Percentiles rank a stretch among this genome's conserved stretches.
phyloP scores from a whole-genome alignment of 2,113 vertebrate species.

The Prietella phreatophila region DNA sequence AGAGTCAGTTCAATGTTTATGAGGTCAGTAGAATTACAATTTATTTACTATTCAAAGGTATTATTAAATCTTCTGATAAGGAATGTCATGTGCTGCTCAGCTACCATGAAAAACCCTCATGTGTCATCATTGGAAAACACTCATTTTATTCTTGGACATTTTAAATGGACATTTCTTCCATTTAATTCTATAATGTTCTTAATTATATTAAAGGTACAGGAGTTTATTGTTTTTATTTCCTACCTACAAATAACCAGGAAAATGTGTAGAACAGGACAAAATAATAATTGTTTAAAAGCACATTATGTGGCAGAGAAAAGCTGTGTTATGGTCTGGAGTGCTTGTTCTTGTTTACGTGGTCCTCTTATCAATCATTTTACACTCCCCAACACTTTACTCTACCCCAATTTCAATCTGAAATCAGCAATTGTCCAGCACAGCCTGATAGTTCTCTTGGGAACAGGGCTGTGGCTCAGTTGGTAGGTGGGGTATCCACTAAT shows the following conservation, averaged over 20 bases:
- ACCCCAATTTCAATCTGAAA: too few relatives aligned
- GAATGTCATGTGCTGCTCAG: slow-evolving; percentile 5
- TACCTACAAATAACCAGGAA: background rate
- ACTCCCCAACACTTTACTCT: background rate
- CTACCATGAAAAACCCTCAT: background rate
- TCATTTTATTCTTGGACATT: too few relatives aligned
- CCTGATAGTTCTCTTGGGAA: too few relatives aligned
- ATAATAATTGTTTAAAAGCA: background rate
- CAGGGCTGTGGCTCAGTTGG: too few relatives aligned
- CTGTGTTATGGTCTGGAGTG: too few relatives aligned
- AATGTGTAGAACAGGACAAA: background rate
- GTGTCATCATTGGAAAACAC: background rate
- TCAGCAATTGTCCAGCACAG: too few relatives aligned
- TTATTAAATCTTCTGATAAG: background rate
- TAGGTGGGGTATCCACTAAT: too few relatives aligned
- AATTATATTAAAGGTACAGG: background rate
- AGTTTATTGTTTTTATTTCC: background rate
- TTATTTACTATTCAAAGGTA: background rate
- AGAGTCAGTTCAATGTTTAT: slow-evolving; percentile 84
- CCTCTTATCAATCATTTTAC: background rate
- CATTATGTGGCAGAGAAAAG: background rate
- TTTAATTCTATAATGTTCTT: background rate
- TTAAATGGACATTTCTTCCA: background rate
- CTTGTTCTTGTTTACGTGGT: too few relatives aligned
- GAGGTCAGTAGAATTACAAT: slow-evolving; percentile 76